Percentiles rank a stretch among this genome's conserved stretches.
phyloP scores from a whole-genome alignment of 2,113 vertebrate species.

The Antechinus flavipes region DNA sequence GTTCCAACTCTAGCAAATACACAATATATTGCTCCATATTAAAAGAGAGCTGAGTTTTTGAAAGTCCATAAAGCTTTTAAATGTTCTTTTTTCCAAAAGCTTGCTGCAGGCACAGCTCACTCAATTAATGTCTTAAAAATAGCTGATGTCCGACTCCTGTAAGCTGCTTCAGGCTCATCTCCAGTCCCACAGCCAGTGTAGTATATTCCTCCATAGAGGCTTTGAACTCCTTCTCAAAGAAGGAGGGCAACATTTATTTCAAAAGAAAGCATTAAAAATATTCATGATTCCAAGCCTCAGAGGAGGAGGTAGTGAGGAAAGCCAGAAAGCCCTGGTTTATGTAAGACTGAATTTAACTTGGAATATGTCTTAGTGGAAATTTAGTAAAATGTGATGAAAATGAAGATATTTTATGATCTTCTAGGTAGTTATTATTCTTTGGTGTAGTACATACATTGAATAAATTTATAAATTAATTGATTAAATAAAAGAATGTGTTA shows the following conservation, averaged over 20 bases:
- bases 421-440: background rate
- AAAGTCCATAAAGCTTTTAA: constrained; percentile 36
- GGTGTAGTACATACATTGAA: background rate
- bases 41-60: constrained; percentile 50
- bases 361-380: background rate
- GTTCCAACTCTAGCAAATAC: background rate
- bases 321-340: background rate
- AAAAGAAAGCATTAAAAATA: constrained; percentile 42
- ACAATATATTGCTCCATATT: background rate
- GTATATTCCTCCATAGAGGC: constrained; percentile 57
- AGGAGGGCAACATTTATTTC: constrained; percentile 45
- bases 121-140: constrained; percentile 40
- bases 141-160: constrained; percentile 16
- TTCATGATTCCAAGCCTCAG: background rate
- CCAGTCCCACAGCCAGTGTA: constrained; percentile 8
- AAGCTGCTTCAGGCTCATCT: constrained; percentile 36
- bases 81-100: constrained; percentile 1
- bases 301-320: background rate
- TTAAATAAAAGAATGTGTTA: background rate
- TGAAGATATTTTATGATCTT: background rate
- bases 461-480: constrained; percentile 7
- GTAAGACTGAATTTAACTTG: background rate
- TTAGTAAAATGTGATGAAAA: background rate
- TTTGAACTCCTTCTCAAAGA: constrained; percentile 24
- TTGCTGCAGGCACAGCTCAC: constrained; percentile 12